A percentile compares a stretch with the other conserved stretches of the same genome.
phyloP scores from a whole-genome alignment of 2,888 invertebrate species.

The Aproaerema taeniolella region DNA sequence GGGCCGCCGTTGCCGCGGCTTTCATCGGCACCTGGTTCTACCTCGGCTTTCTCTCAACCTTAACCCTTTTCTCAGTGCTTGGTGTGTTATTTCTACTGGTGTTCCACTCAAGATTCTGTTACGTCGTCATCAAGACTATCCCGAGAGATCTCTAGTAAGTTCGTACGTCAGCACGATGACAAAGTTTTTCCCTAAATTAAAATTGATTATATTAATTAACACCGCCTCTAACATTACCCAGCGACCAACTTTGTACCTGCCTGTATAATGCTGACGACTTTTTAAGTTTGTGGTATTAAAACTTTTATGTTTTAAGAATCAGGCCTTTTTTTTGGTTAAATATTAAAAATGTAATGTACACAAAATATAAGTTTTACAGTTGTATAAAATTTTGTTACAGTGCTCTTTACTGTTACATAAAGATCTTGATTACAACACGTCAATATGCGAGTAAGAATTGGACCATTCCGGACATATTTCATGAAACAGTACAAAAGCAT shows the following conservation, averaged over 20 bases:
- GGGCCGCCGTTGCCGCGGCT: conserved; percentile 56
- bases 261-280: too few relatives aligned
- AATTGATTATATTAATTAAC: too few relatives aligned
- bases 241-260: too few relatives aligned
- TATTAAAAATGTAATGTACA: too few relatives aligned
- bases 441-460: conserved; percentile 81
- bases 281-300: too few relatives aligned
- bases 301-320: too few relatives aligned
- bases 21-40: conserved; percentile 65
- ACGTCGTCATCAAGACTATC: conserved; percentile 84
- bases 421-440: conserved; percentile 80
- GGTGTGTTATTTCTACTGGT: conserved; percentile 79
- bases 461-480: conserved; percentile 88
- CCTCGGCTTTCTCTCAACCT: conserved; percentile 80
- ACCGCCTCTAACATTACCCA: too few relatives aligned
- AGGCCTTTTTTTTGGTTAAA: too few relatives aligned
- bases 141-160: conserved; percentile 85
- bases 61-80: conserved; percentile 79
- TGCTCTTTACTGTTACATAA: conserved; percentile 81
- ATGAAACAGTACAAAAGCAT: conserved; percentile 83
- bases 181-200: background rate
- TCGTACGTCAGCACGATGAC: conserved; percentile 24
- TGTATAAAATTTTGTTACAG: conserved; percentile 81
- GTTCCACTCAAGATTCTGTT: conserved; percentile 86
- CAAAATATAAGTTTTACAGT: too few relatives aligned